A percentile compares a stretch with the other conserved stretches of the same genome.
phyloP scores from a whole-genome alignment of 2,797 vertebrate genomes.

The Xenopus petersii region DNA sequence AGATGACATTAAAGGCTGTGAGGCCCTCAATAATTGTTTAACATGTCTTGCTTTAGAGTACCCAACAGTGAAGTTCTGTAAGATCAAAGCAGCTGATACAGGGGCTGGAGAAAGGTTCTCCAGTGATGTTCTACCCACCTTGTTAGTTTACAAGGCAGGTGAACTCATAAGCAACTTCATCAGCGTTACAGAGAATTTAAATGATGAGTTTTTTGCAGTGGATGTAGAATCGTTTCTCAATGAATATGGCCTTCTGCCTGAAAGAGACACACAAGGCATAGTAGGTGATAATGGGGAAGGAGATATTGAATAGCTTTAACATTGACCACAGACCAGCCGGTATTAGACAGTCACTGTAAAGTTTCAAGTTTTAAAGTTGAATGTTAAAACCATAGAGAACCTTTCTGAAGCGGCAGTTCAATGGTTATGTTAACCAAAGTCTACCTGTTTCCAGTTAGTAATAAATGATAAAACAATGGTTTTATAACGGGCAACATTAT shows the following conservation, averaged over 20 bases:
- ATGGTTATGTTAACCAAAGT: constrained; percentile 45
- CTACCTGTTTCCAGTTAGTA: constrained; percentile 1
- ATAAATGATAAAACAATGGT: too few species aligned
- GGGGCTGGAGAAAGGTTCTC: constrained; percentile 90
- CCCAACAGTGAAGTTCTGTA: constrained; percentile 89
- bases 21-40: constrained; percentile 84
- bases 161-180: constrained; percentile 95
- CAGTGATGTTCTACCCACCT: constrained; percentile 80
- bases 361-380: constrained; percentile 1
- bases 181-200: constrained; percentile 80
- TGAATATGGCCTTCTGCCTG: constrained; percentile 90
- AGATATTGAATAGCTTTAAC: constrained; percentile 63
- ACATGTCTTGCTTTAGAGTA: constrained; percentile 84
- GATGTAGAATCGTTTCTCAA: constrained; percentile 95
- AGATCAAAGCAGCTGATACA: constrained; percentile 82
- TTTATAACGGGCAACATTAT: too few species aligned
- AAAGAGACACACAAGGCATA: constrained; percentile 71
- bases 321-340: too few species aligned
- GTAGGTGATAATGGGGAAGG: constrained; percentile 69
- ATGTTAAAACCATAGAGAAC: constrained; percentile 12
- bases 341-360: not conserved
- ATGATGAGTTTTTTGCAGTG: constrained; percentile 86
- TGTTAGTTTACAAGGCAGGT: constrained; percentile 91
- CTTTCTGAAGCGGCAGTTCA: constrained; percentile 23
- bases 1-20: constrained; percentile 79